phyloP scores from a whole-genome alignment of 2,113 vertebrate species.

The Camelus dromedarius region DNA sequence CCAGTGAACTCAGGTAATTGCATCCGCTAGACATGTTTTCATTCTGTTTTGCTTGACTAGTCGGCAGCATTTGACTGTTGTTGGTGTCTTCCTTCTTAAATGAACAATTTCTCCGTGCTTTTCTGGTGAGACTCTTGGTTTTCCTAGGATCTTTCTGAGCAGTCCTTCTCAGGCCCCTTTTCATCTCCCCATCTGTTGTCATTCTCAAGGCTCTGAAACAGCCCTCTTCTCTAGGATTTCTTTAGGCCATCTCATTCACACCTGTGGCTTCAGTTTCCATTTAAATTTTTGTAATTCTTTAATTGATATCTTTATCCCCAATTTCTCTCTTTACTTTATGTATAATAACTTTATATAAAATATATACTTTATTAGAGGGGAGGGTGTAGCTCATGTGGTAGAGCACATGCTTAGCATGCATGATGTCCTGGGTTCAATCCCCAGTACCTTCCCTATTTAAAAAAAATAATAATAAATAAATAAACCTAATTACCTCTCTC shows the following conservation, averaged over 20 bases:
- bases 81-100: neutral
- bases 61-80: neutral
- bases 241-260: neutral
- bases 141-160: neutral
- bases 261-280: neutral
- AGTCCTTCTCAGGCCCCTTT: neutral
- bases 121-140: conserved; percentile 15
- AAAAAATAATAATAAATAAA: no score
- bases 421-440: no score
- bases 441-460: no score
- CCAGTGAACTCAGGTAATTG: neutral
- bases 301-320: neutral
- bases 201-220: neutral
- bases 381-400: no score
- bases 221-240: neutral
- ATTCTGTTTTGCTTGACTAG: neutral
- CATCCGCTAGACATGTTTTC: neutral
- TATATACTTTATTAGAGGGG: neutral
- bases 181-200: neutral
- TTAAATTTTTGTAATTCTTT: conserved; percentile 9
- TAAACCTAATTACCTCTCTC: no score
- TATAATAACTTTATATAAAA: neutral
- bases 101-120: neutral
- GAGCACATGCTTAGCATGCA: no score
- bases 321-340: neutral